These are phyloP conservation scores for Anoplophora glabripennis DNA, from an alignment of 1,140 invertebrate genomes.

Conservation along the genomic window DNA sequence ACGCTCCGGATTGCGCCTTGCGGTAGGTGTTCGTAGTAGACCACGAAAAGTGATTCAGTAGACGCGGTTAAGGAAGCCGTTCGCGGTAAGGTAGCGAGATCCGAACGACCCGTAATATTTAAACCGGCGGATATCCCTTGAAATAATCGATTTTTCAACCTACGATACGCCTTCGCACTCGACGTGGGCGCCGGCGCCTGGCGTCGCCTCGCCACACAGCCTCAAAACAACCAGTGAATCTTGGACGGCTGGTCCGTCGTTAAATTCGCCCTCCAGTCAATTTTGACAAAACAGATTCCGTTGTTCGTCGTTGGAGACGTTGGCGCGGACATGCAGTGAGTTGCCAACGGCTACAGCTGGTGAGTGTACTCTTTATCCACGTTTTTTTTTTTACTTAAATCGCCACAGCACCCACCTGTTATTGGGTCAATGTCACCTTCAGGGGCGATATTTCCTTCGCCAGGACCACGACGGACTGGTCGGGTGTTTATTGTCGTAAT, in stretches of 20 bases:
- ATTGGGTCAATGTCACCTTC: not conserved
- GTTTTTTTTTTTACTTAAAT: not conserved
- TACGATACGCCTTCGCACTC: slow-evolving; percentile 6
- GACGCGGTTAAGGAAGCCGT: not conserved
- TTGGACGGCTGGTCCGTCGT: not conserved
- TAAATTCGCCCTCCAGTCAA: not conserved
- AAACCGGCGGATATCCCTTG: not conserved
- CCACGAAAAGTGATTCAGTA: not conserved
- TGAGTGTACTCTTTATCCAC: not conserved
- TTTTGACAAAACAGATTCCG: slow-evolving; percentile 1
- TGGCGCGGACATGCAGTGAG: not conserved
- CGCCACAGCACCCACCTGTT: slow-evolving; percentile 2
- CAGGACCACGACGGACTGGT: too few species aligned
- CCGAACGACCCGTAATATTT: not conserved
- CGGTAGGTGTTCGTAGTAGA: not conserved
- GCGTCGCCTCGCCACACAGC: not conserved
- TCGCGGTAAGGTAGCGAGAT: not conserved
- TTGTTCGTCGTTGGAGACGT: not conserved
- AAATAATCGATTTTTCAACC: slow-evolving; percentile 9
- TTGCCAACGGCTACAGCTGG: slow-evolving; percentile 1
- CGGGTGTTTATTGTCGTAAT: too few species aligned
- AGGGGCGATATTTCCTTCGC: too few species aligned
- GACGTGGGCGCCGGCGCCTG: not conserved
- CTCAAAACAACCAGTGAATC: not conserved
- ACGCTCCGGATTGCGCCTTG: not conserved